Evolutionary conservation across 1,140 invertebrate species (phyloP).

Genomic region (Notospermus geniculatus): DNA sequence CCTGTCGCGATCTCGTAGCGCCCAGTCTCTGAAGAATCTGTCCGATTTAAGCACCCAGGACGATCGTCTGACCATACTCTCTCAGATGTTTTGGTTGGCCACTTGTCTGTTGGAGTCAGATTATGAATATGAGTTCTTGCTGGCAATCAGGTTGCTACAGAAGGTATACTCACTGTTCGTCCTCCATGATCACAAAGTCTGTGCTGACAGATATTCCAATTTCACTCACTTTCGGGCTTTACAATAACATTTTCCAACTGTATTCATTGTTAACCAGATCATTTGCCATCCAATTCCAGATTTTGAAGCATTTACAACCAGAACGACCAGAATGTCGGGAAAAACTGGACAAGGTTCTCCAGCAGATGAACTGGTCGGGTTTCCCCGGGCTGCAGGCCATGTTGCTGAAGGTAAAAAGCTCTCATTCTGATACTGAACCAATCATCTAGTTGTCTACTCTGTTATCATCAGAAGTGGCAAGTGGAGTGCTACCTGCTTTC

Average conservation of each 20-base stretch:
- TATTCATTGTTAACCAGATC: too few species aligned
- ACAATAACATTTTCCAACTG: too few species aligned
- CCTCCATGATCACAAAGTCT: too few species aligned
- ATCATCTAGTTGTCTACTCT: too few species aligned
- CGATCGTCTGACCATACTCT: slow-evolving; percentile 88
- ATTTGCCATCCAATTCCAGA: slow-evolving; percentile 59
- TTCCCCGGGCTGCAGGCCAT: slow-evolving; percentile 91
- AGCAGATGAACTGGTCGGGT: slow-evolving; percentile 80
- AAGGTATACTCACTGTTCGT: too few species aligned
- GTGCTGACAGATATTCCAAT: too few species aligned
- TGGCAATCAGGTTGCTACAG: slow-evolving; percentile 77
- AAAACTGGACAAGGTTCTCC: slow-evolving; percentile 72
- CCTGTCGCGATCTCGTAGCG: slow-evolving; percentile 86
- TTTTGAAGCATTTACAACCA: slow-evolving; percentile 79
- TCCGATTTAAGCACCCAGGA: slow-evolving; percentile 61
- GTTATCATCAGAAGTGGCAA: too few species aligned
- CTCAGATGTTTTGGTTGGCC: slow-evolving; percentile 94
- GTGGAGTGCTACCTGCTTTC: too few species aligned
- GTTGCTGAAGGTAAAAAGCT: slow-evolving; percentile 74
- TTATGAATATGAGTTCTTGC: slow-evolving; percentile 95
- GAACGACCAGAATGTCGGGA: slow-evolving; percentile 90
- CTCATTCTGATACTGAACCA: background rate
- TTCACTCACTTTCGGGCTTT: too few species aligned
- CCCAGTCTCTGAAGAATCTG: slow-evolving; percentile 75
- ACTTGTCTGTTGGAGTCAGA: slow-evolving; percentile 94